phyloP scores from a whole-genome alignment of 2,797 vertebrate species.

The Acanthurus leucopareius region DNA sequence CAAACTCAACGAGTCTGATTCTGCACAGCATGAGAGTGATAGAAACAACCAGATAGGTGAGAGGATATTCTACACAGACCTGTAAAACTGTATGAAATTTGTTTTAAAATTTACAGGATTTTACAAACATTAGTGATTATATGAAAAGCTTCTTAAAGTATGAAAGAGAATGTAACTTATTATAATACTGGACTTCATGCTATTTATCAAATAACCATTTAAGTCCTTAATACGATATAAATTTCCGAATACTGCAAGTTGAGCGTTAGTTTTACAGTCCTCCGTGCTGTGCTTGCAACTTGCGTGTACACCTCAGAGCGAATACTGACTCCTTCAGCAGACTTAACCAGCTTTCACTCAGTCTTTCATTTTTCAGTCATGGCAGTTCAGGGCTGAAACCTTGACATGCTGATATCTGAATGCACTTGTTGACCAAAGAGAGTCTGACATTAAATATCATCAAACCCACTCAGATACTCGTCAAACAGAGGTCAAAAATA shows the following conservation, averaged over 20 bases:
- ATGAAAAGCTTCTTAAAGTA: not conserved
- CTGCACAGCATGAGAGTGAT: constrained; percentile 90
- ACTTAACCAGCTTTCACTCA: not conserved
- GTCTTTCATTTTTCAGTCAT: constrained; percentile 11
- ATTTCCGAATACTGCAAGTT: not conserved
- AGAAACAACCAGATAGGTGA: constrained; percentile 93
- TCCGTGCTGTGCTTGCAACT: constrained; percentile 32
- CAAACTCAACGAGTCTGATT: constrained; percentile 92
- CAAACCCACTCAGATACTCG: constrained; percentile 33
- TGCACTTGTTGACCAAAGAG: constrained; percentile 11
- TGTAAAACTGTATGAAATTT: not conserved
- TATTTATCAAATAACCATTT: not conserved
- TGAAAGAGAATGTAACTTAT: not conserved
- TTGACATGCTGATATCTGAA: constrained; percentile 16
- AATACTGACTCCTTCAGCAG: constrained; percentile 15
- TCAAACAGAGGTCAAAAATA: constrained; percentile 63
- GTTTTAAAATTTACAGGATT: not conserved
- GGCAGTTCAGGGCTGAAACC: constrained; percentile 10
- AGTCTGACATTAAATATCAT: constrained; percentile 45
- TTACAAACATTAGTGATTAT: not conserved
- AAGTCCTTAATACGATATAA: not conserved
- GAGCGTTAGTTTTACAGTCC: constrained; percentile 9
- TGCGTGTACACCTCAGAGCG: constrained; percentile 10
- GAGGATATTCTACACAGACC: not conserved
- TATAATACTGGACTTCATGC: not conserved